These are phyloP conservation scores for Drosophila robusta DNA, from an alignment of 2,888 invertebrate species.

Conservation along the genomic window DNA sequence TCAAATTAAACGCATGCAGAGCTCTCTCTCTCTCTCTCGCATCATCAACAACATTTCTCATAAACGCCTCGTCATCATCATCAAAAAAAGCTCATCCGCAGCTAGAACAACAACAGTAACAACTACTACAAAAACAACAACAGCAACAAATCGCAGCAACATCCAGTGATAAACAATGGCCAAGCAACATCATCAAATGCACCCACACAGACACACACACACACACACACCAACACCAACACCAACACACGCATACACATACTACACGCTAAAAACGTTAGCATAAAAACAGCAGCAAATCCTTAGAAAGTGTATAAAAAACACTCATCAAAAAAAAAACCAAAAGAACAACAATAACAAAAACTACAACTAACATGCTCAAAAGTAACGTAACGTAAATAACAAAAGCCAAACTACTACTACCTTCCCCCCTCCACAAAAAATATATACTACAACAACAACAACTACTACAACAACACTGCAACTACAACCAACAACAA, in stretches of 20 bases:
- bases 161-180: constrained; percentile 44
- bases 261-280: constrained; percentile 36
- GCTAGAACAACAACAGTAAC: constrained; percentile 45
- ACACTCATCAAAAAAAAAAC: constrained; percentile 55
- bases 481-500: constrained; percentile 56
- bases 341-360: constrained; percentile 56
- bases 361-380: constrained; percentile 70
- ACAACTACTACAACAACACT: constrained; percentile 44
- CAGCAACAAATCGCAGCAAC: constrained; percentile 48
- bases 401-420: constrained; percentile 83
- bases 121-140: constrained; percentile 32
- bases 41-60: constrained; percentile 35
- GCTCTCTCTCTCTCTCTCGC: constrained; percentile 26
- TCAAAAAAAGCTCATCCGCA: constrained; percentile 48
- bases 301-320: constrained; percentile 68
- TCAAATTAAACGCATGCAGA: constrained; percentile 44
- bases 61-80: constrained; percentile 38
- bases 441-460: constrained; percentile 49
- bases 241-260: constrained; percentile 42
- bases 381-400: constrained; percentile 80
- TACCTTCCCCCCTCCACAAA: constrained; percentile 69
- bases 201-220: constrained; percentile 41
- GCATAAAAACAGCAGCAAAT: constrained; percentile 63
- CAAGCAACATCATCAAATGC: constrained; percentile 50
- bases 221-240: constrained; percentile 37